phyloP scores from a whole-genome alignment of 1,140 invertebrate genomes.

The Ptiloglossa arizonensis region DNA sequence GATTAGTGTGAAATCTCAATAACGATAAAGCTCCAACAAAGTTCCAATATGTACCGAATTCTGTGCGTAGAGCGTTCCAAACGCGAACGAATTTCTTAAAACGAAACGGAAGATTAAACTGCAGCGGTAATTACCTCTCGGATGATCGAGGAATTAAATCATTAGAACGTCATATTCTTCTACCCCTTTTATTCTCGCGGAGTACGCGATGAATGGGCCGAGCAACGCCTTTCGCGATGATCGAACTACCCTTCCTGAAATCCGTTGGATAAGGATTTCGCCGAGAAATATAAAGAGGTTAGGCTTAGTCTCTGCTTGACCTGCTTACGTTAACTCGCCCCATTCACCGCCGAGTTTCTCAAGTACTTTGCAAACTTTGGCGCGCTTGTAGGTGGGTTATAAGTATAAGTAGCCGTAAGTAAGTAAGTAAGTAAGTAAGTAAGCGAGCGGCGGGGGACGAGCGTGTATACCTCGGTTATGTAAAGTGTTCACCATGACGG shows the following conservation, averaged over 20 bases:
- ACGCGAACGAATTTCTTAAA: no score
- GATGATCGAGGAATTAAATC: no score
- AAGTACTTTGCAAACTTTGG: constrained; percentile 64
- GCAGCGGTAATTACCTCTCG: no score
- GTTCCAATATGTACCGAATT: no score
- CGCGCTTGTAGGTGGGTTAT: constrained; percentile 50
- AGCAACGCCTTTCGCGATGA: background rate
- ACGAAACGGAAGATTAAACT: no score
- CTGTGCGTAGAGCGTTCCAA: no score
- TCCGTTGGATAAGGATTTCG: constrained; percentile 47
- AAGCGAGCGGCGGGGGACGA: background rate
- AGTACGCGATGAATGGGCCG: background rate
- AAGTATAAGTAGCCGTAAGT: constrained; percentile 65
- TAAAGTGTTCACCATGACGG: constrained; percentile 39
- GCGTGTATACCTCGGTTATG: constrained; percentile 48
- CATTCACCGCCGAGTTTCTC: constrained; percentile 59
- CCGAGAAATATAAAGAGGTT: constrained; percentile 66
- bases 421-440: constrained; percentile 50
- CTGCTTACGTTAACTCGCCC: constrained; percentile 69
- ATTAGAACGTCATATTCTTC: no score
- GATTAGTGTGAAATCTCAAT: no score
- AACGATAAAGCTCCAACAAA: no score
- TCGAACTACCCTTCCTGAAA: constrained; percentile 32
- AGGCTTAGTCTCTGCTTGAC: constrained; percentile 70
- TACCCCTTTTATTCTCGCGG: no score